Base-by-base conservation (phyloP, 2,888 invertebrate species). In the Papilio gigon region DNA sequence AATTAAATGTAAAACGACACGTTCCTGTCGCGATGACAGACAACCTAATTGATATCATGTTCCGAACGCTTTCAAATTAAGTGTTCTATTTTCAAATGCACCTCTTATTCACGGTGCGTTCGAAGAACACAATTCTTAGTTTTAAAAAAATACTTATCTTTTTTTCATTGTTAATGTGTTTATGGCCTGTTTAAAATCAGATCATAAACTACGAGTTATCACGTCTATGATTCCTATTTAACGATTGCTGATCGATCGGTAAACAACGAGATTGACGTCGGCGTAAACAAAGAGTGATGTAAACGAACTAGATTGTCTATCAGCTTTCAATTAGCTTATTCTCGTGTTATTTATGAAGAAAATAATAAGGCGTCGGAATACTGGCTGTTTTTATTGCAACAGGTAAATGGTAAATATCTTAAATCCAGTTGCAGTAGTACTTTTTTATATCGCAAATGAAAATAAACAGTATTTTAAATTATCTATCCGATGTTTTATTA, bases 1-100 rank as follows among this genome's bases (percentile, higher is more conserved):
- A 79, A 81, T 78, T 76, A 75, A 76, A 77, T 74, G 87, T 76
- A 86, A 89, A 76, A 70, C 72, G 77, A 90, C 74, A 80, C 84
- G 72, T 73, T 70, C 72, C 72, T 76, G 56, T 60, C 71, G 68
- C 59, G 76, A 68, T 73, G 89, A 88, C 87, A 84, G 85, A 78
- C 81, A 78, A 83, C 80, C 85, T 89, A 88, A 90, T 89, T 89
- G 87, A 87, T 89, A 89, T 90, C 87, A 79, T 76, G 82, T 90
- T 89, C 75, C 86, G 73, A 74, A 75, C 77, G 72, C 75, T 74
- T 80, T 80, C 78, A 75, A 80, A 81, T 79, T 77, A 84, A 88
- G 86, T 82, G 84, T 78, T 86, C 83, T 85, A 86, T 85, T 84
- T 83, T 77, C 67, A 79, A 82, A 70, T 37, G 37, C 3, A 30